Conservation (phyloP, 2,113 vertebrate genomes). For the Seriola aureovittata region DNA sequence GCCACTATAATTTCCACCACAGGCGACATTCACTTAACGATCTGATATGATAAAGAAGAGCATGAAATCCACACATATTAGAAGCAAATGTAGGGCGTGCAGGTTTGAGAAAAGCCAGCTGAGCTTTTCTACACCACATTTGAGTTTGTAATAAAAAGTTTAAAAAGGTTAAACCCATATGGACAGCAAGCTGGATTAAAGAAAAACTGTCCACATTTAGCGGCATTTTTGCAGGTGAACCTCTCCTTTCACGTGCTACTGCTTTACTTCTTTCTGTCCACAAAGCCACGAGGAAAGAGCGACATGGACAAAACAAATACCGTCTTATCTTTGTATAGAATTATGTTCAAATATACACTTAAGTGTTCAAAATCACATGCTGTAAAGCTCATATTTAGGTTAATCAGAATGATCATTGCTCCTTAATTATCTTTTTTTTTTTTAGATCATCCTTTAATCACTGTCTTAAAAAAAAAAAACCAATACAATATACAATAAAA, state of each 20-base stretch:
- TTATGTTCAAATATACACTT: not conserved
- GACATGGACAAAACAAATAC: too few relatives aligned
- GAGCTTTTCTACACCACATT: too few relatives aligned
- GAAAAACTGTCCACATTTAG: too few relatives aligned
- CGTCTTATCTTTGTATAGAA: not conserved
- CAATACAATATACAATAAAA: not conserved
- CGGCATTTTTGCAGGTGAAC: too few relatives aligned
- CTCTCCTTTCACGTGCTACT: too few relatives aligned
- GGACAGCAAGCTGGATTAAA: too few relatives aligned
- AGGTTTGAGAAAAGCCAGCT: not conserved
- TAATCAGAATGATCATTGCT: not conserved
- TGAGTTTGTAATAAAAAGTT: constrained; percentile 11
- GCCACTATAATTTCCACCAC: too few relatives aligned
- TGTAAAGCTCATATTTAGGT: not conserved
- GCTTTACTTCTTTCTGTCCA: too few relatives aligned
- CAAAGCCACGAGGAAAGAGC: too few relatives aligned
- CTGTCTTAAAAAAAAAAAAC: not conserved
- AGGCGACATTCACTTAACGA: too few relatives aligned
- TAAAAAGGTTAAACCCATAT: not conserved
- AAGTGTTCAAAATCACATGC: not conserved
- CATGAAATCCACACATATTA: not conserved
- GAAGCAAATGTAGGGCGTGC: not conserved
- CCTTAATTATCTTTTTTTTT: not conserved
- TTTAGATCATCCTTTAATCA: not conserved
- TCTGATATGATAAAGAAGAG: not conserved